Evolutionary conservation across 2,797 vertebrate genomes (phyloP).

Genomic region (Sternotherus odoratus): DNA sequence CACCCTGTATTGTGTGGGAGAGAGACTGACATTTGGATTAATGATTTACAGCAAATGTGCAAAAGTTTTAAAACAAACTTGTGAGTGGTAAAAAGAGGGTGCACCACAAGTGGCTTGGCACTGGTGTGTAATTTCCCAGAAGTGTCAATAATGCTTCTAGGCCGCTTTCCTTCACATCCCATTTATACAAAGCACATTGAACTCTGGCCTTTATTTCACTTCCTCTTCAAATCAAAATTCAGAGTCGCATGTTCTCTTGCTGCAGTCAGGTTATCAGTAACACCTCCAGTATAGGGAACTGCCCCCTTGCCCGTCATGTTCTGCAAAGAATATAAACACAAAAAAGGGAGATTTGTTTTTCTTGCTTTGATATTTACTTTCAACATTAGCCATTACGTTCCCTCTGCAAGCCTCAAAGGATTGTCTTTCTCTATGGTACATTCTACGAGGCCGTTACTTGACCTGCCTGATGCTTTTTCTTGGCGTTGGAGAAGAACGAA

Average conservation of each 20-base stretch:
- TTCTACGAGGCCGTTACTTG: neutral
- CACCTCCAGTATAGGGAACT: accelerated
- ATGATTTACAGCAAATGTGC: neutral
- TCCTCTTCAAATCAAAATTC: neutral
- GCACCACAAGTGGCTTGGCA: neutral
- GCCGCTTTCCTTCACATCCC: neutral
- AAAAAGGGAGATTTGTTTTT: neutral
- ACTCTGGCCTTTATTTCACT: accelerated
- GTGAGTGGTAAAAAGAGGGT: neutral
- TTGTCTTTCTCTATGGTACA: neutral
- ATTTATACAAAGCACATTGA: accelerated
- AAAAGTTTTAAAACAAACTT: neutral
- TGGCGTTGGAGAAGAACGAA: neutral
- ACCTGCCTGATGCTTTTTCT: neutral
- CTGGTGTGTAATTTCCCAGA: neutral
- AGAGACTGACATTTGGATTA: accelerated
- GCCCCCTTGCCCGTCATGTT: accelerated
- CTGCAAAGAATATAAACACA: neutral
- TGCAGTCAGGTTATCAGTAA: accelerated
- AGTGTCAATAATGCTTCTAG: neutral
- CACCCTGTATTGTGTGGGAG: accelerated
- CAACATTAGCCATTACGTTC: neutral
- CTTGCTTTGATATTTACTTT: neutral
- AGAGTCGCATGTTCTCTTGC: accelerated
- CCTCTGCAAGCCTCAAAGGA: neutral